Evolutionary conservation across 2,797 vertebrate species (phyloP), one percentile per base, ranked within the genome.

Genomic region (Anguilla anguilla): DNA sequence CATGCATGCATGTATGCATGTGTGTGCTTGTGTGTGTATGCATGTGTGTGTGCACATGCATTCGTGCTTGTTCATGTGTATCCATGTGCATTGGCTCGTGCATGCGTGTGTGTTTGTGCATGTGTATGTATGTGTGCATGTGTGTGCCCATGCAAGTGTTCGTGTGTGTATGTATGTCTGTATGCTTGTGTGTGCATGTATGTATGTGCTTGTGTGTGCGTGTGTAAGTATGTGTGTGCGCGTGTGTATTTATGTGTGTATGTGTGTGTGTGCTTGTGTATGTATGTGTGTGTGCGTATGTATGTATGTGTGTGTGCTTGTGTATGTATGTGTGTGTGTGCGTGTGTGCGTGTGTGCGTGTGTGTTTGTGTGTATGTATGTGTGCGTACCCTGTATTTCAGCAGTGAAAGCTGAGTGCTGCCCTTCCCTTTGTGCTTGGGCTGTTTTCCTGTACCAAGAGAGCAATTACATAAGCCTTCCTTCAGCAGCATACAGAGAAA

Each of bases 71-170:
- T 35, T 5, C 11, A 19, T 35, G 69, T 74, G 69, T 74, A 28
- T 74, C 1, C 13, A 7, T 35, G 69, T 31, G 69, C 35, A 28
- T 35, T 77, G 72, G 55, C 81, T 84, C 79, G 87, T 85, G 90
- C 85, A 88, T 87, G 82, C 79, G 86, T 86, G 88, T 91, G 89
- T 87, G 79, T 86, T 67, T 83, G 57, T 84, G 86, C 86, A 87
- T 84, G 88, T 88, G 89, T 86, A 87, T 88, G 88, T 89, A 86
- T 67, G 86, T 89, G 87, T 6, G 11, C n/a, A 22, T 10, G 64
- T 67, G 22, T 6, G 22, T 67, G 64, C 9, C 22, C n/a, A 22
- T n/a, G 25, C 9, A 13, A 4, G 6, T 67, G n/a, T 67, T 6
- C 9, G 9, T 67, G 64, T 25, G 22, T 28, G 64, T 28, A 22